Conservation (phyloP, 2,113 vertebrate species). For the Mobula hypostoma region DNA sequence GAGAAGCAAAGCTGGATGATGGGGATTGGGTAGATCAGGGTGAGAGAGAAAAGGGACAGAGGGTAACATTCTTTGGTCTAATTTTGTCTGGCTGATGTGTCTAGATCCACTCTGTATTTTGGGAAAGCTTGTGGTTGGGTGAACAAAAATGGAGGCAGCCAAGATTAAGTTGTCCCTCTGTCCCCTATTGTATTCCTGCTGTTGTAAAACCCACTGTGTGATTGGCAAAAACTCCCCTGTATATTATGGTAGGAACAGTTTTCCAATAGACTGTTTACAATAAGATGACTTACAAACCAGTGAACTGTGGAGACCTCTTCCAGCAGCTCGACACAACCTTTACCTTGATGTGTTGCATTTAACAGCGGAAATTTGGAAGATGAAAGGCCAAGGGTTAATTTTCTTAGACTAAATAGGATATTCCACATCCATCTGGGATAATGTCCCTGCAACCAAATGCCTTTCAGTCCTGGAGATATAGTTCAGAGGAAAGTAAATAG, state of each 20-base stretch:
- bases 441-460: background rate
- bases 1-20: no score
- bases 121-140: background rate
- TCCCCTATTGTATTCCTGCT: background rate
- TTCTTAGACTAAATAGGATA: constrained; percentile 32
- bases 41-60: no score
- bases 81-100: background rate
- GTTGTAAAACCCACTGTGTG: background rate
- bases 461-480: constrained; percentile 16
- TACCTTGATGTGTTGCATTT: background rate
- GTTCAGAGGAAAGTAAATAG: constrained; percentile 29
- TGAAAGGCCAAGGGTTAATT: constrained; percentile 28
- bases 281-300: background rate
- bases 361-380: constrained; percentile 18
- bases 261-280: background rate
- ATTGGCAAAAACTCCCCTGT: background rate
- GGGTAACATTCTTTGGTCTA: no score
- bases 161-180: background rate
- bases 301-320: background rate
- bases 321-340: background rate
- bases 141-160: no score
- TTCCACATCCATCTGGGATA: constrained; percentile 26
- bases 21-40: no score
- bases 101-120: background rate
- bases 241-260: no score